These are phyloP conservation scores for Yponomeuta evonymella DNA, from an alignment of 2,888 invertebrate species.

Conservation along the genomic window DNA sequence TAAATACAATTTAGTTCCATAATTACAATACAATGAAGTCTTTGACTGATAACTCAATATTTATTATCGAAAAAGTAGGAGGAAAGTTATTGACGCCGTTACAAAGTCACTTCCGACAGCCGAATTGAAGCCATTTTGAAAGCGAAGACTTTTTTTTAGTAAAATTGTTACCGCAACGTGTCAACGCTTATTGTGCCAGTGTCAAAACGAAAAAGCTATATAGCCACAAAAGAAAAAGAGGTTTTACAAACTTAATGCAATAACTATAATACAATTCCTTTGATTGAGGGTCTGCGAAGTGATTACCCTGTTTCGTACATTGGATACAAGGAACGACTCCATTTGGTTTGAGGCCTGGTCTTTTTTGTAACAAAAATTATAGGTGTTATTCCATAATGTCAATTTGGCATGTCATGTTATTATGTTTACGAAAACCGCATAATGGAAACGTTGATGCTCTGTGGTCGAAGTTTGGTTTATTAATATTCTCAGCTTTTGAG, in stretches of 20 bases:
- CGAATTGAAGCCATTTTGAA: slow-evolving; percentile 27
- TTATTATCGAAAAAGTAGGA: slow-evolving; percentile 38
- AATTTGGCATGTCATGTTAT: slow-evolving; percentile 56
- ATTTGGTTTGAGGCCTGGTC: slow-evolving; percentile 40
- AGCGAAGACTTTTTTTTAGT: slow-evolving; percentile 56
- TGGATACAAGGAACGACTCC: slow-evolving; percentile 62
- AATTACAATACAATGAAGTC: slow-evolving; percentile 66
- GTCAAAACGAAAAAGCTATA: slow-evolving; percentile 37
- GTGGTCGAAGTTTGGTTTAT: slow-evolving; percentile 24
- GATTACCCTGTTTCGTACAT: slow-evolving; percentile 67
- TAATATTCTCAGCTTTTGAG: slow-evolving; percentile 17
- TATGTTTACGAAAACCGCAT: slow-evolving; percentile 39
- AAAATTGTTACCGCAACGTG: slow-evolving; percentile 59
- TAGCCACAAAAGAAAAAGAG: slow-evolving; percentile 58
- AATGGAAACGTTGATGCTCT: slow-evolving; percentile 45
- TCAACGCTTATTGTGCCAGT: slow-evolving; percentile 67
- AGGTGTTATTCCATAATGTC: slow-evolving; percentile 50
- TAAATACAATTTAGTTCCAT: slow-evolving; percentile 71
- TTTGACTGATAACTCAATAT: slow-evolving; percentile 65
- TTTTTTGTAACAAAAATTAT: slow-evolving; percentile 61
- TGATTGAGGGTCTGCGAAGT: slow-evolving; percentile 65
- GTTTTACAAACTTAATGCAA: slow-evolving; percentile 57
- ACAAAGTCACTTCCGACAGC: slow-evolving; percentile 58
- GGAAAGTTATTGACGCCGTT: slow-evolving; percentile 50
- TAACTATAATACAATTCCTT: slow-evolving; percentile 58